Evolutionary conservation across 2,888 invertebrate species (phyloP), one percentile per base, ranked within the genome.

Genomic region (Cantharis rufa): DNA sequence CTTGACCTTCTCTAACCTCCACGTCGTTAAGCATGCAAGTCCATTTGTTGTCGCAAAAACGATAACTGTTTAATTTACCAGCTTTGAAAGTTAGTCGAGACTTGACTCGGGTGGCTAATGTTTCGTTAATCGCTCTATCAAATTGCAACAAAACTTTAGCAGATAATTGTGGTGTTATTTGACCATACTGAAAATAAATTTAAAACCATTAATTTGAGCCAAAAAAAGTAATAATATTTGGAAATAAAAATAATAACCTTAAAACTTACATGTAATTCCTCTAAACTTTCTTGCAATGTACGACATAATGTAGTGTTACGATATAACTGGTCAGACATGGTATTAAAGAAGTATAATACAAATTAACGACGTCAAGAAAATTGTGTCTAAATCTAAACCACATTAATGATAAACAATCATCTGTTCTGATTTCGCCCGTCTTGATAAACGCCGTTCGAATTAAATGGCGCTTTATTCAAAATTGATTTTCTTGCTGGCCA

Each of bases 21-120:
- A 98, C 98, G 89, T 98, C 96, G 86, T 98, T 98, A 84, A 99
- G 91, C 92, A 99, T 97, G 86, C 99, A 97, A 7, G 99, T 99
- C 99, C 99, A 99, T 1, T 99, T 99, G 90, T 99, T 99, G 90
- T 99, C 99, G 91, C 99, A 99, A 90, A 99, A 99, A 85, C 99
- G 95, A 91, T 91, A 95, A 0, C 95, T 95, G 83, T 95, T 95
- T 82, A 95, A 87, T 90, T 94, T 95, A 72, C 94, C 94, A 81
- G 95, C 95, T 92, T 98, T 98, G 88, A 99, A 99, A 69, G 95
- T 95, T 80, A 98, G 92, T 85, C 98, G 92, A 73, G 97, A 97
- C 88, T 97, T 98, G 1, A 98, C 98, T 85, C 93, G 91, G 78
- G 92, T 96, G 48, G 97, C 96, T 74, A 99, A 89, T 10, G 98